Base-by-base conservation (phyloP, 2,888 invertebrate species). In the Meghimatium bilineatum region DNA sequence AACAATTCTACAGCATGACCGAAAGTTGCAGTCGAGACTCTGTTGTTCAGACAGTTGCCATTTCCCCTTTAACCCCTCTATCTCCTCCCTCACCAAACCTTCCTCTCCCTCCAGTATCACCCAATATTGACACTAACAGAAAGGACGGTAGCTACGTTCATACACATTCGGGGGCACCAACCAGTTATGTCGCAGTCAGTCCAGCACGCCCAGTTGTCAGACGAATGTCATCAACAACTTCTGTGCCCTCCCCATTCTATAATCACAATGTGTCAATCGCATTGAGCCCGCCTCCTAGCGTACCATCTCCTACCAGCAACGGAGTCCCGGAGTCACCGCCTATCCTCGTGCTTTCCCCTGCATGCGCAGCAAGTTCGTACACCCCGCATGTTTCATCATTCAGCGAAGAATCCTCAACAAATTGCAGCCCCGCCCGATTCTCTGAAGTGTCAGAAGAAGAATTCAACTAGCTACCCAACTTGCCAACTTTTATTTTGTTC, bases 201-300 rank as follows among this genome's bases (percentile, higher is more conserved):
- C 23, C 49, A n/a, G 80, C 56, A 12, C 69, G 56, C 67, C 72
- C 71, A 6, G 56, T 38, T 44, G 49, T 72, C 26, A 69, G 80
- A 44, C 32, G 71, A 29, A 36, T 52, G 20, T 80, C 80, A 32
- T 80, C 80, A 69, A 56, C 71, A 26, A 69, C 67, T n/a, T 72
- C 80, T n/a, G 71, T 80, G 26, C 71, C 80, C 32, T 80, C 80
- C 26, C 80, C 80, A 10, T 76, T 44, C 67, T 34, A 20, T 60
- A 66, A 56, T 49, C 82, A 75, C 44, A 75, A 49, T 5, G 20
- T 49, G 49, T 72, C 82, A 66, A 60, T 72, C 63, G 36, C 75
- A 0, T 29, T 82, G 49, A 82, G 82, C 82, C 82, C 82, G 34
- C 82, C 82, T 26, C 82, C 82, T 49, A 82, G 83, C 52, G 79